These are phyloP conservation scores for Drosophila malerkotliana DNA, from an alignment of 1,140 invertebrate species.

Conservation along the genomic window DNA sequence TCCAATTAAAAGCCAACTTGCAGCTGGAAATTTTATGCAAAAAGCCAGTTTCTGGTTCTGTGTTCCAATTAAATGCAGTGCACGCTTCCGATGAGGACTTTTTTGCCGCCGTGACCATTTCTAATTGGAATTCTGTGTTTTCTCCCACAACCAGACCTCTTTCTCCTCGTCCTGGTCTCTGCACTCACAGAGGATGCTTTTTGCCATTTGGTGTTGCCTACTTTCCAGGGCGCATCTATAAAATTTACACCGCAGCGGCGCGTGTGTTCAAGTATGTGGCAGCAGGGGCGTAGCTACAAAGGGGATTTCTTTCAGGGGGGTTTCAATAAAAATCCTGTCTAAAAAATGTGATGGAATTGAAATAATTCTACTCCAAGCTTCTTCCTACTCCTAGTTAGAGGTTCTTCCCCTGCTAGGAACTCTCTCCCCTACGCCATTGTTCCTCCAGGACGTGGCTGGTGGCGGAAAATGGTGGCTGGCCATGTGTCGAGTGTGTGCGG, in stretches of 20 bases:
- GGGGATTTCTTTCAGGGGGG: neutral
- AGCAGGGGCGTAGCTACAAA: neutral
- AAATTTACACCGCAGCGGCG: conserved; percentile 63
- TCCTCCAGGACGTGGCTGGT: neutral
- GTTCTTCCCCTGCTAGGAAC: neutral
- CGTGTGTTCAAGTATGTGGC: conserved; percentile 14
- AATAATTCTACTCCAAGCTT: neutral
- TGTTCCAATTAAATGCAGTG: conserved; percentile 31
- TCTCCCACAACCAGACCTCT: conserved; percentile 5
- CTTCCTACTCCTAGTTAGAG: too few relatives aligned
- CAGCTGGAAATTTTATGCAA: neutral
- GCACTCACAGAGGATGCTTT: neutral
- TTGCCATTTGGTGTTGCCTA: conserved; percentile 63
- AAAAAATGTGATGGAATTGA: neutral
- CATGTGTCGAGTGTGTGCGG: conserved; percentile 55
- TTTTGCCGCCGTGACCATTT: conserved; percentile 3
- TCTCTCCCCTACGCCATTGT: neutral
- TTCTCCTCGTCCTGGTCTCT: neutral
- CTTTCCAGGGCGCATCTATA: conserved; percentile 69
- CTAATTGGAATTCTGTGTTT: conserved; percentile 46
- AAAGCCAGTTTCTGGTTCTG: conserved; percentile 2
- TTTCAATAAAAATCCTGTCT: neutral
- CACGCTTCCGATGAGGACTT: conserved; percentile 20
- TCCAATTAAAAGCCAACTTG: conserved; percentile 35
- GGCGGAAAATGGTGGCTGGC: conserved; percentile 14